Base-by-base conservation (phyloP, 2,113 vertebrate genomes). In the Neolamprologus sp. region DNA sequence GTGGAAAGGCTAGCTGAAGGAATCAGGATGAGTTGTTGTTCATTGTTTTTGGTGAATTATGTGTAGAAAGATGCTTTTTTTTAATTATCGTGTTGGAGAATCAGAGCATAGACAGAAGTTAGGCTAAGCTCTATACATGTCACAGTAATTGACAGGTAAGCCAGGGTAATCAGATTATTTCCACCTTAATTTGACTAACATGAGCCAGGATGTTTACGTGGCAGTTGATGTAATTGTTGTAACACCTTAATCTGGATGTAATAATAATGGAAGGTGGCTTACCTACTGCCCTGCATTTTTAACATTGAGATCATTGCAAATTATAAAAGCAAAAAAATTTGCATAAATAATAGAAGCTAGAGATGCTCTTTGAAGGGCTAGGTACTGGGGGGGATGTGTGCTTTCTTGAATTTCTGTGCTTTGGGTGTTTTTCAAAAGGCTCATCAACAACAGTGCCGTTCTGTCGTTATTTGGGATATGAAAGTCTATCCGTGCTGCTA, bases 401-500 rank as follows among this genome's bases (percentile, higher is more conserved):
- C 55, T 58, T 80, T 68, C 60, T 80, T 90, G 84, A 68, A 82
- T 90, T 83, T 63, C 23, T 89, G 58, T 33, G 42, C 60, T 47
- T 60, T 23, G 75, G 47, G 60, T 85, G 84, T 80, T 73, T 89
- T 85, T 90, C 40, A 35, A 71, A 84, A 80, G 83, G 83, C 73
- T 94, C 89, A 63, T 93, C 84, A 89, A 85, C 89, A 90, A 78
- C 89, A 49, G 89, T 65, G 87, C 57, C 28, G 68, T 87, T 90
- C 82, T 91, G 88, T 88, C 82, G 89, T 92, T 93, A 87, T 95
- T 92, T 92, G 90, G 90, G 91, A 89, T 92, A 71, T 91, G 87
- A 91, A 90, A 89, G 87, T 86, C 45, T 85, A 35, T 91, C 80
- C 65, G 54, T 82, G 85, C 85, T 92, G 87, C 88, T 91, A 73